A percentile compares a stretch with the other conserved stretches of the same genome.
These are phyloP conservation scores for Aphyosemion australe DNA, from an alignment of 2,113 vertebrate genomes.

Conservation along the genomic window DNA sequence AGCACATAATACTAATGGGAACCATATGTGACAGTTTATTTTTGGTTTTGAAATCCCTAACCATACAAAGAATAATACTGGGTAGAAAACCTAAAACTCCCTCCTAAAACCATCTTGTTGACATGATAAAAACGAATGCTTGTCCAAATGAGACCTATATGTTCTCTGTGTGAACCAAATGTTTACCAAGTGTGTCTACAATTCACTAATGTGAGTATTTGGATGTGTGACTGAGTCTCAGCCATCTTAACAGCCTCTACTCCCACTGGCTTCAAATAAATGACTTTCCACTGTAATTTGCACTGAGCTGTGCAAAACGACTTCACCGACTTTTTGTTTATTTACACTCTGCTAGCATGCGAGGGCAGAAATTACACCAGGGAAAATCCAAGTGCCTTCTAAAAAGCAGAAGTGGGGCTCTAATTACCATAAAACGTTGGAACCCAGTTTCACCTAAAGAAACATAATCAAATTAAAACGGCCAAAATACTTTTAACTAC, in stretches of 20 bases:
- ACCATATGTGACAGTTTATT: background rate
- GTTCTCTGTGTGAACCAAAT: constrained; percentile 21
- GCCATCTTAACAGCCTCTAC: constrained; percentile 48
- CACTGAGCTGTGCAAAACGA: constrained; percentile 59
- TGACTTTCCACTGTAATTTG: constrained; percentile 59
- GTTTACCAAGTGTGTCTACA: constrained; percentile 23
- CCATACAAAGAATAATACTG: background rate
- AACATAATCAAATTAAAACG: background rate
- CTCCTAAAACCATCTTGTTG: too few relatives aligned
- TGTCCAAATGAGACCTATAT: constrained; percentile 6
- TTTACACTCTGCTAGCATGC: constrained; percentile 44
- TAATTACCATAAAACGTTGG: constrained; percentile 54
- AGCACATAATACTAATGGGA: too few relatives aligned
- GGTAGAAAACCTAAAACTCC: too few relatives aligned
- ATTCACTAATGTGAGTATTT: constrained; percentile 29
- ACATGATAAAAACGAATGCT: too few relatives aligned
- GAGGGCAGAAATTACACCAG: constrained; percentile 38
- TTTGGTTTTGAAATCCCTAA: background rate
- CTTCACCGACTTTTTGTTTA: constrained; percentile 52
- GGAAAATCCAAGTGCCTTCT: constrained; percentile 56
- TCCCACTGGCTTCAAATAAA: constrained; percentile 64
- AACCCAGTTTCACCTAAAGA: constrained; percentile 35
- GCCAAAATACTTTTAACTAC: background rate
- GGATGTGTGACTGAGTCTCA: constrained; percentile 42
- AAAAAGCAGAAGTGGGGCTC: constrained; percentile 17